phyloP scores from a whole-genome alignment of 2,113 vertebrate genomes.

The Hiodon tergisus region DNA sequence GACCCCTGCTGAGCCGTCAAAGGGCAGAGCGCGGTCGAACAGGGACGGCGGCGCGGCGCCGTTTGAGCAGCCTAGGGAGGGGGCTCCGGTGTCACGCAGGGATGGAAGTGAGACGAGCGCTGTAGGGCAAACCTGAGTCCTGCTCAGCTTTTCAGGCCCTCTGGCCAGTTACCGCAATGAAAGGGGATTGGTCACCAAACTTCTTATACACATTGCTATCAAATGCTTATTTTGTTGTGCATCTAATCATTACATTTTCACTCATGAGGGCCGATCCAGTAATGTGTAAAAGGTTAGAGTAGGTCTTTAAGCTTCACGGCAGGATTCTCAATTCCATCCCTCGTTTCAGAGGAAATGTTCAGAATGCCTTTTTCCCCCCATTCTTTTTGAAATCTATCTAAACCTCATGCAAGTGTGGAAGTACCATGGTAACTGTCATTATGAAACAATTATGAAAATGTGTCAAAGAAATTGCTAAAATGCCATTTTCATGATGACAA shows the following conservation, averaged over 20 bases:
- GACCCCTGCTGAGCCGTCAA: slow-evolving; percentile 9
- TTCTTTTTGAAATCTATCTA: slow-evolving; percentile 33
- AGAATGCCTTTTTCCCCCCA: slow-evolving; percentile 21
- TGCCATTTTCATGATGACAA: slow-evolving; percentile 26
- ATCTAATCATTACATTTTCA: too few relatives aligned
- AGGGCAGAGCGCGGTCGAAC: slow-evolving; percentile 11
- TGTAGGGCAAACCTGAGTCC: neutral
- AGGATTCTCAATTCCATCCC: slow-evolving; percentile 11
- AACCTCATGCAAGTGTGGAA: slow-evolving; percentile 49
- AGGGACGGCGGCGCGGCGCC: neutral
- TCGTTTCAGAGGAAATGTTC: neutral
- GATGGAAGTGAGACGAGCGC: slow-evolving; percentile 3
- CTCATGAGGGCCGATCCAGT: too few relatives aligned
- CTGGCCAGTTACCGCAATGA: neutral
- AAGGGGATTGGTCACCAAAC: too few relatives aligned
- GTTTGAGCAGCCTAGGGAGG: slow-evolving; percentile 43
- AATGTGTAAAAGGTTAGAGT: neutral
- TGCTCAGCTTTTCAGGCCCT: neutral
- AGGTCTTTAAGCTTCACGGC: neutral
- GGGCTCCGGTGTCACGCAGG: neutral
- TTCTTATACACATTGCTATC: too few relatives aligned
- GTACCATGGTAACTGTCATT: slow-evolving; percentile 44
- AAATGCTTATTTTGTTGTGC: too few relatives aligned
- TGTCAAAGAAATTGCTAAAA: neutral
- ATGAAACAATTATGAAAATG: slow-evolving; percentile 2